These are phyloP conservation scores for Melangyna quadrimaculata DNA, from an alignment of 2,888 invertebrate genomes.

Conservation along the genomic window DNA sequence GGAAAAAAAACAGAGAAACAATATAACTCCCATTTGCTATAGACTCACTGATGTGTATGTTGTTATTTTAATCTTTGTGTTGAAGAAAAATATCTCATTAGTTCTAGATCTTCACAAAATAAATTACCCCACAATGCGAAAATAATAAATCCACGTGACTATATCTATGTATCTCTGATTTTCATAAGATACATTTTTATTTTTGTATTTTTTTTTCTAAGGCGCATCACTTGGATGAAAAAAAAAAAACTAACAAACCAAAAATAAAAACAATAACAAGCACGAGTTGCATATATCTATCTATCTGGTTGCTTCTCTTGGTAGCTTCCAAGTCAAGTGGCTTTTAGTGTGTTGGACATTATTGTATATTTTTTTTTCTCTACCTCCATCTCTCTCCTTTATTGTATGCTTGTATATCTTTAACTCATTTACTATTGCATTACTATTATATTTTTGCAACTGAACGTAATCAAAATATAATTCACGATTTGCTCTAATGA, in stretches of 20 bases:
- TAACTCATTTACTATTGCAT: conserved; percentile 26
- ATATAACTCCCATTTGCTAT: conserved; percentile 21
- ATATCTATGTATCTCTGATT: conserved; percentile 35
- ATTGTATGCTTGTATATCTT: background rate
- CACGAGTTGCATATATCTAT: conserved; percentile 25
- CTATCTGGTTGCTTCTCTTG: background rate
- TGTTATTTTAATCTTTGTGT: conserved; percentile 4
- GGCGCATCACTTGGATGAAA: conserved; percentile 35
- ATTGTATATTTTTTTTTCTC: conserved; percentile 4
- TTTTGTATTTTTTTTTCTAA: conserved; percentile 14
- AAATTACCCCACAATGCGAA: conserved; percentile 67
- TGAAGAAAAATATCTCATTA: conserved; percentile 63
- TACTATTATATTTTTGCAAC: conserved; percentile 40
- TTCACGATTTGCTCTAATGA: conserved; percentile 72
- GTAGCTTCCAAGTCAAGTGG: conserved; percentile 8
- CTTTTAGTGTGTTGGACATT: conserved; percentile 37
- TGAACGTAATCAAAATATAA: conserved; percentile 66
- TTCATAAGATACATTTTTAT: conserved; percentile 39
- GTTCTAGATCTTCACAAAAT: conserved; percentile 72
- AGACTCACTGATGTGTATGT: background rate
- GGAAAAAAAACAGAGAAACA: conserved; percentile 4
- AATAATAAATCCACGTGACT: conserved; percentile 69
- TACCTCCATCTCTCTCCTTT: background rate
- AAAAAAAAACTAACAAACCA: background rate
- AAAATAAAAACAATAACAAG: conserved; percentile 29